Evolutionary conservation across 2,888 invertebrate species (phyloP), one percentile per base, ranked within the genome.

Genomic region (Busseola fusca): DNA sequence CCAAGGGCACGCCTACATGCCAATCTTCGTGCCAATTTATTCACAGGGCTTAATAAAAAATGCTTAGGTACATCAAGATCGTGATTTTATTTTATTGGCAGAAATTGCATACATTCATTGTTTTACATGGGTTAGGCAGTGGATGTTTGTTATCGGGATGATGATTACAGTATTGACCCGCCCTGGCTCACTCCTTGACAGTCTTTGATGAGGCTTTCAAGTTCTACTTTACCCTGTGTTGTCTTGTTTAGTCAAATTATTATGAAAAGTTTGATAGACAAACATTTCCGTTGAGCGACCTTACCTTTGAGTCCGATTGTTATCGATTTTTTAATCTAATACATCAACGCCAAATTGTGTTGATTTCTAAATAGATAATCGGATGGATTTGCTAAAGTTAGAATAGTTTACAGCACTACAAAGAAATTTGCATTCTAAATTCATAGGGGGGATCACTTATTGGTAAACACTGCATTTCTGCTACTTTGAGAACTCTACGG

Each of bases 241-340:
- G 9, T 30, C 45, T 45, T 7, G 1, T 30, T 30, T 21, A 30
- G 63, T 18, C 16, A 34, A 48, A n/a, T 18, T 0, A 18, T 34
- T n/a, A 34, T 48, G 3, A n/a, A 63, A 34, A 34, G 30, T 30
- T 14, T 63, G 48, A 30, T 30, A 18, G 63, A 34, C 30, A n/a
- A 16, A n/a, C 63, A 57, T 34, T 63, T 63, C 48, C 48, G n/a
- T 48, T 12, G 34, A 21, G 2, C 4, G 21, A 30, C 21, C 27
- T 27, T 45, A 27, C 30, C 45, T 45, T 25, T n/a, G 21, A 21
- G 5, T 16, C 16, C n/a, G 9, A 10, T n/a, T 30, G 0, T 0
- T 62, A 62, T 42, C 60, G 62, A 30, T 45, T 21, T 62, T 37
- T 45, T 14, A 9, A 45, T 48, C n/a, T n/a, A 48, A 34, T 30